Evolutionary conservation across 2,888 invertebrate species (phyloP), one percentile per base, ranked within the genome.

Genomic region (Anodontia alba): DNA sequence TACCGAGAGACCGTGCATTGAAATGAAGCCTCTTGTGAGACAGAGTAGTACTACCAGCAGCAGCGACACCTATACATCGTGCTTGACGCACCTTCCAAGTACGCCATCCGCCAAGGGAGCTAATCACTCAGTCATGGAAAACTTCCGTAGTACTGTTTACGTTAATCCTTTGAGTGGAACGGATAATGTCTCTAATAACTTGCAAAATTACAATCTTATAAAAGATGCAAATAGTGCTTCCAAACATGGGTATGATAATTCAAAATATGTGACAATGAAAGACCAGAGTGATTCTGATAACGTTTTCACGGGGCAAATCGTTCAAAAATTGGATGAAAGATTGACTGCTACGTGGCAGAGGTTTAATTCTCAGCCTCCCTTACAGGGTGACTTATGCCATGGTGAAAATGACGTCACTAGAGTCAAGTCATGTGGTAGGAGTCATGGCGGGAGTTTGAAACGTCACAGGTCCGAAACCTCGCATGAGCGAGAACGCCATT

Each of bases 31-130:
- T 73, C 88, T 93, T 73, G 88, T 91, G 80, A 88, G 92, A 10
- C 57, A 57, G 17, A 57, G 57, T 57, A 57, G 57, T 29, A 95
- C 96, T 79, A 96, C 96, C 95, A 97, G 98, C 95, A 97, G 98
- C 93, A 97, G 98, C 93, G 98, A 98, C 95, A 98, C 98, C 90
- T 99, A 98, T 95, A 98, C 98, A 95, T 98, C 98, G 95, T 98
- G 98, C 96, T 97, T 98, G 96, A 98, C 98, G 93, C 98, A 98
- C 96, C 98, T 98, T 93, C 92, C 92, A 66, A 90, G 90, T 80
- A 91, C 91, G 76, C 92, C 92, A 57, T 89, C 79, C 54, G 68
- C 76, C 74, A 85, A 83, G 80, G 86, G 84, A 79, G 73, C 78
- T 74, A 76, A 82, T 66, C 33, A 49, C 49, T 68, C 83, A 80